Base-by-base conservation (phyloP, 2,797 vertebrate genomes). In the Melanotaenia maccullochi region DNA sequence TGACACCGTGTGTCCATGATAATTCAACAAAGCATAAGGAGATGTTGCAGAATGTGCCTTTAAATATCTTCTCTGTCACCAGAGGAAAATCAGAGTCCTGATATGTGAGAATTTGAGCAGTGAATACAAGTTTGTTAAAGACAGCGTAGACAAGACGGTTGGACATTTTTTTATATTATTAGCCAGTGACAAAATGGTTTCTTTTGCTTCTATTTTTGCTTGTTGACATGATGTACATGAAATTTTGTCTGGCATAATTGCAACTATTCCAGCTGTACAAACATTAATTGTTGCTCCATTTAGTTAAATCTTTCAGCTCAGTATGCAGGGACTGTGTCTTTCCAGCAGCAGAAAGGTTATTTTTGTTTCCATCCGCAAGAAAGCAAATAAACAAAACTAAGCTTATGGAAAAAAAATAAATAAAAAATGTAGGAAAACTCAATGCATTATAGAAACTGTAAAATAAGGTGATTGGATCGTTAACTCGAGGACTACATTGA, bases 31-130 rank as follows among this genome's bases (percentile, higher is more conserved):
- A 88, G 72, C 81, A 85, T 77, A 69, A 75, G 83, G 83, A 85
- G 67, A 85, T 82, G 78, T 84, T 89, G 86, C 87, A 84, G 90
- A 90, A 86, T 89, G 90, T 92, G 86, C 90, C 90, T 93, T 93
- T 91, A 90, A 90, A 90, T 85, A 68, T 84, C 78, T 85, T 35
- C 70, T 40, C 65, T 81, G 73, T 83, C 66, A 83, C 76, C 33
- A 64, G 65, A 80, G 40, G 60, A 30, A 12, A 60, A 73, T 28
- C 49, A 14, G 11, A 65, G 61, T 78, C 60, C 62, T 30, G 5
- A 5, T 58, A 56, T 56, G 47, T 88, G 78, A 84, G 73, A 83
- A 65, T 75, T 58, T 64, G 1, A 85, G 58, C 63, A 49, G 61
- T 8, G 0, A 18, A 5, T n/a, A 52, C 30, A 47, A 44, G 5